Base-by-base conservation (phyloP, 2,888 invertebrate genomes). In the Embidobia sp. region DNA sequence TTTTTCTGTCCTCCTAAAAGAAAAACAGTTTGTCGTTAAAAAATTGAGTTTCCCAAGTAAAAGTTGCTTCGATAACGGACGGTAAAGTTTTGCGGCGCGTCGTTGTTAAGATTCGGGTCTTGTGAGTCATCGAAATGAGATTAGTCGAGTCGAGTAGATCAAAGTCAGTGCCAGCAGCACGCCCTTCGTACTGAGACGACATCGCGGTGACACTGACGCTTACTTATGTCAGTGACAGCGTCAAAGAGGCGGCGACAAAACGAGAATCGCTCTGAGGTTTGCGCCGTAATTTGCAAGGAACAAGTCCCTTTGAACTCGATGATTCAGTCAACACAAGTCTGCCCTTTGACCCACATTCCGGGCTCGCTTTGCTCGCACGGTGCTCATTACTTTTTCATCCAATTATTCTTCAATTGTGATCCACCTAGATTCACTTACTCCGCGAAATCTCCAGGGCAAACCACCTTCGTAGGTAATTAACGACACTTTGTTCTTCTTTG, bases 131-230 rank as follows among this genome's bases (percentile, higher is more conserved):
- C 59, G 70, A 46, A 76, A 76, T 64, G 33, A 64, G 64, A 76
- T 76, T 76, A 76, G 48, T 51, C 35, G 42, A 51, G 33, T 70
- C 59, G 53, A 70, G 63, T 69, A 49, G 64, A 70, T 70, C 76
- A 76, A 76, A 70, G 70, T 76, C 76, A 70, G 69, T 69, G 74
- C 44, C 74, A 66, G 55, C n/a, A 31, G 29, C 57, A 33, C 70
- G 70, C 64, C 44, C 69, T 64, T 66, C 64, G 46, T 18, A 42
- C 46, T 19, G 55, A 48, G 16, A 26, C 73, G 59, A 29, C 35
- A 27, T 19, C 29, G n/a, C 35, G 11, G 16, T 49, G 64, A 70
- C 55, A 59, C 59, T 59, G 76, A 44, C 64, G 64, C 59, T 46
- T 66, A 48, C 74, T 61, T 67, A 61, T 55, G 74, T 75, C 53